A percentile compares a stretch with the other conserved stretches of the same genome.
phyloP scores from a whole-genome alignment of 2,113 vertebrate species.

The Micronisus gabar region DNA sequence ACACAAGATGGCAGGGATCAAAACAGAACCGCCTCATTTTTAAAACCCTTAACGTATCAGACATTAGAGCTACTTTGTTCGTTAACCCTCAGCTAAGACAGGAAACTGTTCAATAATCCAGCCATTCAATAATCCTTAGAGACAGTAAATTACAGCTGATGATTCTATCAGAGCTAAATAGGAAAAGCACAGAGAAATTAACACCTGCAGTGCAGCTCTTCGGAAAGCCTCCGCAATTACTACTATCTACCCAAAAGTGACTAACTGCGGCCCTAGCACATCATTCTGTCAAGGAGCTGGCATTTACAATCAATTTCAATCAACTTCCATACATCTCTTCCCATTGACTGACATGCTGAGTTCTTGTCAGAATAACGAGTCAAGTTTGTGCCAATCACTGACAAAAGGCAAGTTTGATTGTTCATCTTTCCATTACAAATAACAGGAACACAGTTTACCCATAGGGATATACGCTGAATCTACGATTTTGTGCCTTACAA shows the following conservation, averaged over 20 bases:
- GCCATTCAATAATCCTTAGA: conserved; percentile 32
- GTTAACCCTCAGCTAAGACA: conserved; percentile 11
- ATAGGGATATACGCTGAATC: not conserved
- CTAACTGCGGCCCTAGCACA: not conserved
- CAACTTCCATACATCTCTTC: conserved; percentile 21
- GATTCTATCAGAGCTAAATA: conserved; percentile 47
- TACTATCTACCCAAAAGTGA: not conserved
- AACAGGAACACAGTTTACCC: not conserved
- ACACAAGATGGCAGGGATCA: not conserved
- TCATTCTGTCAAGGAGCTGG: conserved; percentile 49
- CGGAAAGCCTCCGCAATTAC: conserved; percentile 21
- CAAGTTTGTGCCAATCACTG: conserved; percentile 47
- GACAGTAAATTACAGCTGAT: conserved; percentile 48
- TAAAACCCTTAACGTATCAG: not conserved
- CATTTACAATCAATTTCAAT: conserved; percentile 63
- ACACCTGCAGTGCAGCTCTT: conserved; percentile 18
- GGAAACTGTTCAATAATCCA: conserved; percentile 25
- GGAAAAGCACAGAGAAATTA: conserved; percentile 46
- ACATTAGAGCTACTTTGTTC: not conserved
- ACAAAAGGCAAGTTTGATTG: conserved; percentile 12
- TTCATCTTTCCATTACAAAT: conserved; percentile 21
- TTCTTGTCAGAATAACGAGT: conserved; percentile 16
- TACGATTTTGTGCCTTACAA: not conserved
- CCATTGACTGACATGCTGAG: conserved; percentile 30
- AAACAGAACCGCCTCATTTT: not conserved